Evolutionary conservation across 35 echinoderm and acorn worm genomes (phyloP).

Genomic region (Antedon bifida): DNA sequence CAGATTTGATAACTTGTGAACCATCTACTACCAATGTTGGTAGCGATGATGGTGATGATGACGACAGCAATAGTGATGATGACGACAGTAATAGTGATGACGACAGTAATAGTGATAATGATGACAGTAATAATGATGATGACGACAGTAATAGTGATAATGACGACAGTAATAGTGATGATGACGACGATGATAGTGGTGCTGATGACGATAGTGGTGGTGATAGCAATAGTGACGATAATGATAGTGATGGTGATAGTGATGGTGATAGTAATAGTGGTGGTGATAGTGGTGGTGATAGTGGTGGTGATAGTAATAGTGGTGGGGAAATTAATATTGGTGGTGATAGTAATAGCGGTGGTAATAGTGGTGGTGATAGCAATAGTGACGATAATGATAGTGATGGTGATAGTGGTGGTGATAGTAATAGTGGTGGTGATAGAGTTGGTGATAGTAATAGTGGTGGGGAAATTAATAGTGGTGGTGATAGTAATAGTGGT

Average conservation of each 20-base stretch:
- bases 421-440: too few species aligned
- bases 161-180: neutral
- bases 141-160: neutral
- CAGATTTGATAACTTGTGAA: neutral
- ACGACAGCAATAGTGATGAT: neutral
- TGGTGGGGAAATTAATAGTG: neutral
- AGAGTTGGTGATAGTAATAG: too few species aligned
- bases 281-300: conserved; percentile 3
- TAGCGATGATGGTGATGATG: neutral
- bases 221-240: neutral
- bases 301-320: conserved; percentile 19
- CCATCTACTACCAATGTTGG: neutral
- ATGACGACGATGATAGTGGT: neutral
- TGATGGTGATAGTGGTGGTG: too few species aligned
- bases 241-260: neutral
- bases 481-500: conserved; percentile 5
- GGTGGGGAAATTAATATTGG: conserved; percentile 22
- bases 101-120: neutral
- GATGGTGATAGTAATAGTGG: neutral
- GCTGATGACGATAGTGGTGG: neutral
- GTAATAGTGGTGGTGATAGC: too few species aligned
- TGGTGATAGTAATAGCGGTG: too few species aligned
- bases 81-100: neutral
- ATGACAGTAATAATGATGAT: neutral
- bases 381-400: too few species aligned